Conservation (phyloP, 37 sponge, comb jelly and placozoan genomes). For the Ephydatia muelleri region DNA sequence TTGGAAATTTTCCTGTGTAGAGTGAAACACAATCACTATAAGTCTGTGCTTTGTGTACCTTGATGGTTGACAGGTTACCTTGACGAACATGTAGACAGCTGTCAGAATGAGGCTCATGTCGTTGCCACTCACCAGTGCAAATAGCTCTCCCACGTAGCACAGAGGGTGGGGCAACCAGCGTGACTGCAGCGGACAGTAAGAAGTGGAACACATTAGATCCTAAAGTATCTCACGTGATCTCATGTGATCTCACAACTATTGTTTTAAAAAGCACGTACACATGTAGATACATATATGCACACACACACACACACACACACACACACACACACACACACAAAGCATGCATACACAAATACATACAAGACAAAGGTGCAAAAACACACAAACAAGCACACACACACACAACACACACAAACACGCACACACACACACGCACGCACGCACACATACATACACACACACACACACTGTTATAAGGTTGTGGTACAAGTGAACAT, state of each 20-base stretch:
- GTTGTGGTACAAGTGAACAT: too few relatives aligned
- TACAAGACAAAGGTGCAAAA: too few relatives aligned
- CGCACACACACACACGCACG: conserved; percentile 25
- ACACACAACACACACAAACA: too few relatives aligned
- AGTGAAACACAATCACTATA: conserved; percentile 41
- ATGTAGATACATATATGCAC: background rate
- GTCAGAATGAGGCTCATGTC: background rate
- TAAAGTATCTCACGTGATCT: too few relatives aligned
- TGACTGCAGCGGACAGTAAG: background rate
- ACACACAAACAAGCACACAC: too few relatives aligned
- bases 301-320: conserved; percentile 36
- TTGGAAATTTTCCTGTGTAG: conserved; percentile 31
- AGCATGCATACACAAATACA: too few relatives aligned
- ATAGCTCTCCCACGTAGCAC: background rate
- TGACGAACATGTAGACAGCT: background rate
- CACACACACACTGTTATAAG: too few relatives aligned
- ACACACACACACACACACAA: too few relatives aligned
- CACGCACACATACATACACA: conserved; percentile 31
- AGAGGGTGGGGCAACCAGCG: background rate
- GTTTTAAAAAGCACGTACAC: background rate
- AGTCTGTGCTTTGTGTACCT: background rate
- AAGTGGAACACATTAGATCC: too few relatives aligned
- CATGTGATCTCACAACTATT: background rate
- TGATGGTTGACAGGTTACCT: background rate
- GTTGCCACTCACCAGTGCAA: background rate